Conservation (phyloP, 1,140 invertebrate genomes). For the Brachionus sp. region DNA sequence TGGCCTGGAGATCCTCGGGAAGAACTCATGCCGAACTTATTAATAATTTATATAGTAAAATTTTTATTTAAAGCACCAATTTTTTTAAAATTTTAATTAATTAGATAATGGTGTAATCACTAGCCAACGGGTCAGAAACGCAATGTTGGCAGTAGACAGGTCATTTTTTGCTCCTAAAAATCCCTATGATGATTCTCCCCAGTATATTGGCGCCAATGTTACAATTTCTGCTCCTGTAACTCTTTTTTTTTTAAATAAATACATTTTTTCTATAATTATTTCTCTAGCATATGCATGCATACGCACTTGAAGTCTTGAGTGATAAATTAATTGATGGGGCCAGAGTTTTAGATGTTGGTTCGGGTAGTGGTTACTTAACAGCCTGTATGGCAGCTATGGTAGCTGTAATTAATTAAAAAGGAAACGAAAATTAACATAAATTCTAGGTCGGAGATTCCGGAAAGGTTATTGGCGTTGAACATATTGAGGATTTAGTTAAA, state of each 20-base stretch:
- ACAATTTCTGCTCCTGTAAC: constrained; percentile 43
- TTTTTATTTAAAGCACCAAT: background rate
- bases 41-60: constrained; percentile 23
- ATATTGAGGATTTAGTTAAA: constrained; percentile 78
- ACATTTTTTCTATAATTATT: constrained; percentile 61
- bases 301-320: constrained; percentile 82
- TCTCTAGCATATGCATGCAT: constrained; percentile 98
- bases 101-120: constrained; percentile 39
- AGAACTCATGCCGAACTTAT: constrained; percentile 30
- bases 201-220: constrained; percentile 20
- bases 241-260: background rate
- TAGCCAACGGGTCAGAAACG: constrained; percentile 1
- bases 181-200: constrained; percentile 39
- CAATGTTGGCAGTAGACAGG: constrained; percentile 41
- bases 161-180: background rate
- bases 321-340: constrained; percentile 73
- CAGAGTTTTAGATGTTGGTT: constrained; percentile 85
- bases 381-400: constrained; percentile 89
- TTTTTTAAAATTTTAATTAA: background rate
- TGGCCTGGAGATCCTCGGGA: constrained; percentile 11
- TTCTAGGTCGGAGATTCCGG: constrained; percentile 69
- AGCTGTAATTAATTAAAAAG: background rate
- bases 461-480: constrained; percentile 80
- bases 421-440: background rate
- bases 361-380: constrained; percentile 89